These are phyloP conservation scores for Ceraclea dissimilis DNA, from an alignment of 2,888 invertebrate species.

Conservation along the genomic window DNA sequence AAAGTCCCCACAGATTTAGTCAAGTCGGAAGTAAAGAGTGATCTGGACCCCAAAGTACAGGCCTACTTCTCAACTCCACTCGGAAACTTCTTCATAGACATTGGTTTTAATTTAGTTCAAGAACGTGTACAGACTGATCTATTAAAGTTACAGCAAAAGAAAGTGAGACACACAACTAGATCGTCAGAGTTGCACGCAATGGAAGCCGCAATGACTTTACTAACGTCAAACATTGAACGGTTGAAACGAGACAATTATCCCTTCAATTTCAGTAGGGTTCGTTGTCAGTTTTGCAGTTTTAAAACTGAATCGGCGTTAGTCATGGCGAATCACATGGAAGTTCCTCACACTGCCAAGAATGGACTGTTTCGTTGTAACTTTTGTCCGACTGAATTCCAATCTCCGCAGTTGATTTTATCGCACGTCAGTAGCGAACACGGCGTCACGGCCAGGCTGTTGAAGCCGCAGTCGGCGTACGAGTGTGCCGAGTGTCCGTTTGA, in stretches of 20 bases:
- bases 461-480: slow-evolving; percentile 5
- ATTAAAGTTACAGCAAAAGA: slow-evolving; percentile 6
- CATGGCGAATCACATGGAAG: slow-evolving; percentile 17
- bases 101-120: slow-evolving; percentile 13
- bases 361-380: slow-evolving; percentile 9
- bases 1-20: background rate
- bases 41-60: background rate
- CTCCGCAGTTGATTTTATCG: slow-evolving; percentile 5
- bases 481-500: slow-evolving; percentile 16
- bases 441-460: slow-evolving; percentile 8
- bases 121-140: slow-evolving; percentile 12
- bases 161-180: background rate
- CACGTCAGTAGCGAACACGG: slow-evolving; percentile 12
- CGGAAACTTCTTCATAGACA: slow-evolving; percentile 14
- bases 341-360: slow-evolving; percentile 6
- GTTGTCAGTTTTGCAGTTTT: slow-evolving; percentile 15
- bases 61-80: slow-evolving; percentile 13
- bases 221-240: slow-evolving; percentile 6
- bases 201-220: slow-evolving; percentile 7
- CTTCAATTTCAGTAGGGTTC: slow-evolving; percentile 5
- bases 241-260: slow-evolving; percentile 7
- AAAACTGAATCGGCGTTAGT: slow-evolving; percentile 13
- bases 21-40: background rate
- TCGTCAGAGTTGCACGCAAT: background rate
- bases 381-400: slow-evolving; percentile 3